These are phyloP conservation scores for Hippolais icterina DNA, from an alignment of 2,113 vertebrate species.

Conservation along the genomic window DNA sequence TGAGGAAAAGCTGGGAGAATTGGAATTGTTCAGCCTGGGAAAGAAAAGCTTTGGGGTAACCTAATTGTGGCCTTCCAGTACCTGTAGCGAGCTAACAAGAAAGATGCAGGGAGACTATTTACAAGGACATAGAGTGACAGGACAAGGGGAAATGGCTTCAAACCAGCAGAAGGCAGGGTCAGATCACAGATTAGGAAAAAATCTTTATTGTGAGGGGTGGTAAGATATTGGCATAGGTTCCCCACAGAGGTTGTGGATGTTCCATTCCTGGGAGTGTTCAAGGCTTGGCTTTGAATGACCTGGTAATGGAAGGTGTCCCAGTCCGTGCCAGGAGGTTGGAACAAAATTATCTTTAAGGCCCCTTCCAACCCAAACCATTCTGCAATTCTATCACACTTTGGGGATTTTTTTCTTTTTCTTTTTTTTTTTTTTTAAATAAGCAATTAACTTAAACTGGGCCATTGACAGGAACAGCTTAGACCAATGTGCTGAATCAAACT, in stretches of 20 bases:
- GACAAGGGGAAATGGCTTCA: background rate
- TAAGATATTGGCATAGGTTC: background rate
- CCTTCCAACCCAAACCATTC: background rate
- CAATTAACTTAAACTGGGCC: background rate
- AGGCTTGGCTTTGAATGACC: background rate
- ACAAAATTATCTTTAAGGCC: background rate
- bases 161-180: background rate
- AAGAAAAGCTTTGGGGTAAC: background rate
- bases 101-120: background rate
- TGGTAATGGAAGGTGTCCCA: background rate
- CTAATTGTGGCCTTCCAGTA: background rate
- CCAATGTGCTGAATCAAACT: background rate
- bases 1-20: background rate
- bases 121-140: background rate
- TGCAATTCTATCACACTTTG: background rate
- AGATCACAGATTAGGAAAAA: background rate
- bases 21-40: background rate
- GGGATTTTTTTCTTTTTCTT: no score
- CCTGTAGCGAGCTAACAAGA: background rate
- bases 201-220: background rate
- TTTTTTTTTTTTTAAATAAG: background rate
- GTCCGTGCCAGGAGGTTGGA: background rate
- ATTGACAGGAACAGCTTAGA: background rate
- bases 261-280: background rate
- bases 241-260: background rate